Evolutionary conservation across 2,888 invertebrate genomes (phyloP).

Genomic region (Drosophila histrio): DNA sequence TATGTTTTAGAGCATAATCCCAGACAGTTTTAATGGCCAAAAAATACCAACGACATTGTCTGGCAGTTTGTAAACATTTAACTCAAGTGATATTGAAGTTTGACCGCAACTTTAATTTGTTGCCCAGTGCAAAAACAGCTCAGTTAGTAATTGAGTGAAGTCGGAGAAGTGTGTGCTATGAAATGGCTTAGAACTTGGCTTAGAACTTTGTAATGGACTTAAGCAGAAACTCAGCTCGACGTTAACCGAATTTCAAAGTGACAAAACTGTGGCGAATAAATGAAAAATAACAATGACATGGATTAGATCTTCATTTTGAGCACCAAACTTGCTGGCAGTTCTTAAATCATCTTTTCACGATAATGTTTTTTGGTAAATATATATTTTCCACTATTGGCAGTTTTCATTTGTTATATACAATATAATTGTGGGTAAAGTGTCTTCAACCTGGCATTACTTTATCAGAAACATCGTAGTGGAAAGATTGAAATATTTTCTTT

Average conservation of each 20-base stretch:
- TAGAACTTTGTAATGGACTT: neutral
- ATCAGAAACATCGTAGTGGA: too few relatives aligned
- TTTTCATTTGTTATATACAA: too few relatives aligned
- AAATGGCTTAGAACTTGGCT: neutral
- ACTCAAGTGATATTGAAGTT: conserved; percentile 37
- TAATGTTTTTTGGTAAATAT: too few relatives aligned
- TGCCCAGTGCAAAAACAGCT: neutral
- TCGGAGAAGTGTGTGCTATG: neutral
- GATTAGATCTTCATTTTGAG: neutral
- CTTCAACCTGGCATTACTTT: too few relatives aligned
- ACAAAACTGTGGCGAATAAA: neutral
- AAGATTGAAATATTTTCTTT: too few relatives aligned
- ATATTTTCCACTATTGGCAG: too few relatives aligned
- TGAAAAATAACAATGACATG: neutral
- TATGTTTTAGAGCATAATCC: conserved; percentile 47
- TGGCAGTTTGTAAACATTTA: conserved; percentile 44
- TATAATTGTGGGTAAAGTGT: too few relatives aligned
- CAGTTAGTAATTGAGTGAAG: conserved; percentile 3
- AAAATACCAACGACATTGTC: conserved; percentile 43
- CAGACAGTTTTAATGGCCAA: conserved; percentile 56
- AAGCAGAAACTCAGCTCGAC: neutral
- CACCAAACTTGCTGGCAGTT: too few relatives aligned
- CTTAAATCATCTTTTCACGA: too few relatives aligned
- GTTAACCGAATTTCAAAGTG: too few relatives aligned
- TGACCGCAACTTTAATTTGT: conserved; percentile 12